These are phyloP conservation scores for Spea bombifrons DNA, from an alignment of 2,113 vertebrate genomes.

Conservation along the genomic window DNA sequence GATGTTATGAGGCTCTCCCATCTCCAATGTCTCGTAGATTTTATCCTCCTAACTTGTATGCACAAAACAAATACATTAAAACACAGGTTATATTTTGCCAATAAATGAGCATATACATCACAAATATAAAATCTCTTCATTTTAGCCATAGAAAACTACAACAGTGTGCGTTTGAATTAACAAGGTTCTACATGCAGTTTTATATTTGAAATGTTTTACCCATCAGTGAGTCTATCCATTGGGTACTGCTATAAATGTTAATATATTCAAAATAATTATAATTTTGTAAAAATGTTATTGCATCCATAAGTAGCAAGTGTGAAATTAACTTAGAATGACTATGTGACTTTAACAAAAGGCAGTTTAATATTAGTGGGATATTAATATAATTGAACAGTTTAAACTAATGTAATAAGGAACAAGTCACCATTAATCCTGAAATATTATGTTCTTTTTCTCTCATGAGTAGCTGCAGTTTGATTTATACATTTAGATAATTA, in stretches of 20 bases:
- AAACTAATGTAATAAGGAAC: conserved; percentile 79
- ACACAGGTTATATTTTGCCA: background rate
- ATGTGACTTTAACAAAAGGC: conserved; percentile 59
- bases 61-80: background rate
- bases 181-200: conserved; percentile 10
- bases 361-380: conserved; percentile 61
- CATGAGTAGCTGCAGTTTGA: conserved; percentile 77
- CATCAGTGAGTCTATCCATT: conserved; percentile 43
- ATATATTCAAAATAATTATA: conserved; percentile 47
- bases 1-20: no score
- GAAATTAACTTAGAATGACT: conserved; percentile 45
- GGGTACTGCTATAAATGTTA: conserved; percentile 36
- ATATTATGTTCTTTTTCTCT: conserved; percentile 70
- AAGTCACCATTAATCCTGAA: conserved; percentile 70
- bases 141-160: background rate
- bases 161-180: conserved; percentile 21
- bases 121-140: background rate
- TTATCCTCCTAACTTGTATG: no score
- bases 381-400: conserved; percentile 73
- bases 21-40: no score
- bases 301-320: conserved; percentile 44
- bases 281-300: conserved; percentile 43
- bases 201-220: conserved; percentile 35
- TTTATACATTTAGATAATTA: conserved; percentile 97
- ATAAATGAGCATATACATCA: background rate